Conservation (phyloP, 1,140 invertebrate genomes). For the Potamilus streckersoni region DNA sequence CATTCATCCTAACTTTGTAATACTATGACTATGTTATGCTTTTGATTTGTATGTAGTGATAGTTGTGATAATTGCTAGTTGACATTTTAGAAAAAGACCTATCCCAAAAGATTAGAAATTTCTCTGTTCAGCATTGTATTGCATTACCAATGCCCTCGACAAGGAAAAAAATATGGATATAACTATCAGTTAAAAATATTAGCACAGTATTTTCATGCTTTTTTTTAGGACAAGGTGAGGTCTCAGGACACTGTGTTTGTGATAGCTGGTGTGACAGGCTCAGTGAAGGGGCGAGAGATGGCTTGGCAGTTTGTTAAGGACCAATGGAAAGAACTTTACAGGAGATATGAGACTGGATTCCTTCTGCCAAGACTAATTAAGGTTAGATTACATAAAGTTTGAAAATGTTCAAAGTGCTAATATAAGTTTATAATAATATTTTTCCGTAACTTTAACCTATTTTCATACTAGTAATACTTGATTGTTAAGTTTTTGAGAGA, state of each 20-base stretch:
- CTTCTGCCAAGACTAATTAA: conserved; percentile 84
- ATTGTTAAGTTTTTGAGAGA: neutral
- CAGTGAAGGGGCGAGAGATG: conserved; percentile 80
- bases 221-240: conserved; percentile 84
- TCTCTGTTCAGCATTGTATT: neutral
- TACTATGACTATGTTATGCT: no score
- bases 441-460: neutral
- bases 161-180: neutral
- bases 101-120: neutral
- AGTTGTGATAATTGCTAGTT: neutral
- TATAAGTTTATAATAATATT: neutral
- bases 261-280: conserved; percentile 82
- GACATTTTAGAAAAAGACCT: neutral
- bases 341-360: conserved; percentile 85
- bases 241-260: conserved; percentile 91
- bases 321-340: conserved; percentile 81
- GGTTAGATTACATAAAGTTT: conserved; percentile 32
- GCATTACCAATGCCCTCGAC: neutral
- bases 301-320: conserved; percentile 93
- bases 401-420: neutral
- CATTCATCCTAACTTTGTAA: no score
- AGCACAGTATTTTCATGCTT: conserved; percentile 26
- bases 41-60: neutral
- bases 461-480: neutral
- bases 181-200: neutral